These are phyloP conservation scores for Blastobasis adustella DNA, from an alignment of 2,888 invertebrate species.

Conservation along the genomic window DNA sequence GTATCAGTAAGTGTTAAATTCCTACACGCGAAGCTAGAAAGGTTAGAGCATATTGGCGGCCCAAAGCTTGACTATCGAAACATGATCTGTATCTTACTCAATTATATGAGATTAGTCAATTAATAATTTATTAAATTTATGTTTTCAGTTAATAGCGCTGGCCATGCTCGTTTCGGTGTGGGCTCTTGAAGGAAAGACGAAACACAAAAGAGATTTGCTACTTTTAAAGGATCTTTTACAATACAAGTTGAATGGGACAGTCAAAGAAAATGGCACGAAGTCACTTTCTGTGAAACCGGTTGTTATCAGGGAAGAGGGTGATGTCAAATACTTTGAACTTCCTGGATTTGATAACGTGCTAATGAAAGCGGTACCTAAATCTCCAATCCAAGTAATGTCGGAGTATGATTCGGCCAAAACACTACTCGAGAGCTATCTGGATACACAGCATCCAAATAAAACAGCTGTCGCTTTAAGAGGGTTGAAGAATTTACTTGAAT, in stretches of 20 bases:
- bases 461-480: constrained; percentile 24
- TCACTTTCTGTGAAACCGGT: background rate
- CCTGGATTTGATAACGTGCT: constrained; percentile 27
- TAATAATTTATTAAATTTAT: background rate
- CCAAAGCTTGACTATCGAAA: no score
- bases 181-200: constrained; percentile 15
- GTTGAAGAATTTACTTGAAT: constrained; percentile 23
- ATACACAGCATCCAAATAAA: constrained; percentile 22
- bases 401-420: constrained; percentile 12
- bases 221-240: constrained; percentile 22
- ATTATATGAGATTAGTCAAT: no score
- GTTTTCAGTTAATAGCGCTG: constrained; percentile 35
- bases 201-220: constrained; percentile 23
- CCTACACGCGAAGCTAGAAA: no score
- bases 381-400: constrained; percentile 9
- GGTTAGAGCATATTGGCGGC: no score
- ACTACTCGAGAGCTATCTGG: constrained; percentile 24
- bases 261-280: constrained; percentile 8
- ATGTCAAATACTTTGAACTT: constrained; percentile 21
- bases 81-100: no score
- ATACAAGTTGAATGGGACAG: constrained; percentile 20
- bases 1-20: no score
- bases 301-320: constrained; percentile 4
- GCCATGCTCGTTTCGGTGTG: constrained; percentile 18
- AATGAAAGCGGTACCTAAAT: constrained; percentile 22